A percentile compares a stretch with the other conserved stretches of the same genome.
phyloP scores from a whole-genome alignment of 2,888 invertebrate genomes.

The Salticus scenicus region DNA sequence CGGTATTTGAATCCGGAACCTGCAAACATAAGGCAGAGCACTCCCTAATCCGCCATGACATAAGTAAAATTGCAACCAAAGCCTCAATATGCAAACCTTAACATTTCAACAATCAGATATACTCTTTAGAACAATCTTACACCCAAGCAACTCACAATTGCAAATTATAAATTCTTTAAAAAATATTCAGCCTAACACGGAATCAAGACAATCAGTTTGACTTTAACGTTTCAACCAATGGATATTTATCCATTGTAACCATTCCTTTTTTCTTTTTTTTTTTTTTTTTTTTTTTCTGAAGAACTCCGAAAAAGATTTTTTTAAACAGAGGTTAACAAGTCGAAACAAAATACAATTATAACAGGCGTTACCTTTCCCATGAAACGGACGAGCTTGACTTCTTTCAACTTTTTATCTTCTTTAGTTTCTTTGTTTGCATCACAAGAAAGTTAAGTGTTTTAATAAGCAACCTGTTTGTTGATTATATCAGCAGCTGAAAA shows the following conservation, averaged over 20 bases:
- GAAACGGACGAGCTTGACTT: conserved; percentile 25
- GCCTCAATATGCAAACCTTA: too few species aligned
- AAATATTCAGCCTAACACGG: too few species aligned
- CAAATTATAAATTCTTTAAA: too few species aligned
- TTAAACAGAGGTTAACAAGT: not conserved
- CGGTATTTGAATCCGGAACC: too few species aligned
- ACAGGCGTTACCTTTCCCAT: conserved; percentile 29
- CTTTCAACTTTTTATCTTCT: conserved; percentile 30
- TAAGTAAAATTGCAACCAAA: too few species aligned
- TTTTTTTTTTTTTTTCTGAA: not conserved
- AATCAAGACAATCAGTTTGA: not conserved
- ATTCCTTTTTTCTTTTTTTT: not conserved
- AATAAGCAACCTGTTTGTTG: conserved; percentile 4
- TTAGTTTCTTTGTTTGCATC: not conserved
- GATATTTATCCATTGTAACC: not conserved
- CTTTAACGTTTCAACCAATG: not conserved
- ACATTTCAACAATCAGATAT: too few species aligned
- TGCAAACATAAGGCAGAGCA: too few species aligned
- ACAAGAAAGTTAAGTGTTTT: conserved; percentile 15
- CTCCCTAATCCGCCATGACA: too few species aligned
- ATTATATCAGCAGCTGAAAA: not conserved
- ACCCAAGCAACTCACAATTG: too few species aligned
- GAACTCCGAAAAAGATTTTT: not conserved
- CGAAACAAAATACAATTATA: conserved; percentile 1
- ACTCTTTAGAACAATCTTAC: too few species aligned